phyloP scores from a whole-genome alignment of 1,140 invertebrate species.

The Hypsibius dujardini region DNA sequence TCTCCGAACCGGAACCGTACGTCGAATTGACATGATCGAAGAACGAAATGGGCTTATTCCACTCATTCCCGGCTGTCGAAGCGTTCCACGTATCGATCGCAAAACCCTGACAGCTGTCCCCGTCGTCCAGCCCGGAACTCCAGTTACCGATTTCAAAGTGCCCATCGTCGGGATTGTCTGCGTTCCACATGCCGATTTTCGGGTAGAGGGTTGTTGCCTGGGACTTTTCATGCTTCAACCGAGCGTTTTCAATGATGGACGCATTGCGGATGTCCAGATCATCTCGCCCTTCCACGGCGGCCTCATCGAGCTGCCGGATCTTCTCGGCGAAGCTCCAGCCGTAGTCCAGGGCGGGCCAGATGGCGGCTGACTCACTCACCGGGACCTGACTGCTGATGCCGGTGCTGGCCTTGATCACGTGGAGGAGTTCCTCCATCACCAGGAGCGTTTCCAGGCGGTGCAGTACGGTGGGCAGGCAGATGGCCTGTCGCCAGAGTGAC shows the following conservation, averaged over 20 bases:
- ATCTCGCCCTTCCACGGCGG: not conserved
- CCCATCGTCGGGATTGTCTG: constrained; percentile 25
- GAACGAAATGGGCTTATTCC: not conserved
- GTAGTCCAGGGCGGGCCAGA: constrained; percentile 69
- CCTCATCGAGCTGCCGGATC: not conserved
- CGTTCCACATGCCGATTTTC: constrained; percentile 20
- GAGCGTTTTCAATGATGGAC: constrained; percentile 9
- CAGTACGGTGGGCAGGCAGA: constrained; percentile 82
- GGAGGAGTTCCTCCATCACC: constrained; percentile 66
- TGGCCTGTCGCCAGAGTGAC: constrained; percentile 86
- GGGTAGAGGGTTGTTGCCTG: not conserved
- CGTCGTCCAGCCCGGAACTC: not conserved
- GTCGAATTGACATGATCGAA: not conserved
- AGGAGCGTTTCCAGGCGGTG: constrained; percentile 82
- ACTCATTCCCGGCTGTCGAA: constrained; percentile 18
- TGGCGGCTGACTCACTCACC: not conserved
- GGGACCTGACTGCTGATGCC: not conserved
- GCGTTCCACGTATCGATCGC: constrained; percentile 27
- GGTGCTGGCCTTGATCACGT: not conserved
- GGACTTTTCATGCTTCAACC: constrained; percentile 15
- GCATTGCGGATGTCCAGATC: constrained; percentile 20
- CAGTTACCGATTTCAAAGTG: constrained; percentile 17
- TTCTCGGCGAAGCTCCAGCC: constrained; percentile 67
- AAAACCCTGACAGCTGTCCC: no score
- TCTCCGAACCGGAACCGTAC: no score